A percentile compares a stretch with the other conserved stretches of the same genome.
Conservation (phyloP, 53 echinoderm and acorn worm species). For the Pentamera pediparva region DNA sequence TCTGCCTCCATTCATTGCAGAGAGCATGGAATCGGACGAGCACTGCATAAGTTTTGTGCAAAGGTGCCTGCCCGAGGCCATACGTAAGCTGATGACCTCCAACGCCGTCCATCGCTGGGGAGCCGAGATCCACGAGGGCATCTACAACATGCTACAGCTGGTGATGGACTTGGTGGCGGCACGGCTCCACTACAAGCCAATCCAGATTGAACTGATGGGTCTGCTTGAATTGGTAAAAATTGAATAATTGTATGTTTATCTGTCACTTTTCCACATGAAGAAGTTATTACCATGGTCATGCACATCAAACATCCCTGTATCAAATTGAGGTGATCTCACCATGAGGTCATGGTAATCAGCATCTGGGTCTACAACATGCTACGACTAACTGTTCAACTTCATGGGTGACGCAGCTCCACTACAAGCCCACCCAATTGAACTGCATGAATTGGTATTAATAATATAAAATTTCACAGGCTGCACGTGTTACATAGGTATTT, state of each 20-base stretch:
- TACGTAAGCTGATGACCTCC: constrained; percentile 89
- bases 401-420: no score
- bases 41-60: constrained; percentile 83
- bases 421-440: no score
- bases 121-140: constrained; percentile 88
- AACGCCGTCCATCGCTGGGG: constrained; percentile 95
- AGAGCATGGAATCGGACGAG: constrained; percentile 68
- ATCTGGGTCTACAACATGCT: no score
- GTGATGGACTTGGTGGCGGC: constrained; percentile 74
- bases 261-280: background rate
- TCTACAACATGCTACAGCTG: constrained; percentile 93
- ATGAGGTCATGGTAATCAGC: no score
- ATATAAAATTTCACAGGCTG: no score
- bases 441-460: no score
- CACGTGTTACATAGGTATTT: no score
- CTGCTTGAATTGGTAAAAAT: constrained; percentile 66
- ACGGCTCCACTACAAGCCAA: constrained; percentile 77
- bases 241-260: background rate
- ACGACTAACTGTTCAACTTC: no score
- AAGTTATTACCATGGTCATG: background rate
- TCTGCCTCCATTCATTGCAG: constrained; percentile 28
- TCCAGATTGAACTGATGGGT: constrained; percentile 69
- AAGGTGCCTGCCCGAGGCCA: constrained; percentile 94
- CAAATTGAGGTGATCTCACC: no score
- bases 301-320: no score